Evolutionary conservation across 2,113 vertebrate genomes (phyloP), one percentile per base, ranked within the genome.

Genomic region (Labeo rohita): DNA sequence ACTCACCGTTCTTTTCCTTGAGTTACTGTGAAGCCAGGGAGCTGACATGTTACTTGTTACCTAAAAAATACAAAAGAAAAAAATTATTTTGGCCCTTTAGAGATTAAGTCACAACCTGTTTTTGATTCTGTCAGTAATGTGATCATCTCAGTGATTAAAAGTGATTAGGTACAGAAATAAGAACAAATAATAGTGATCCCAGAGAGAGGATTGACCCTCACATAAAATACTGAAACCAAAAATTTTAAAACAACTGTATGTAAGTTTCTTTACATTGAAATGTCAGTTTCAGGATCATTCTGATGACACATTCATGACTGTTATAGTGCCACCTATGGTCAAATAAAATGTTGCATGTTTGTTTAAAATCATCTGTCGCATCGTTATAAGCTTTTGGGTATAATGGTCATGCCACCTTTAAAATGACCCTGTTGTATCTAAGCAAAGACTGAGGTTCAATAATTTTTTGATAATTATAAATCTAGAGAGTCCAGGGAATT

Each of bases 1-100:
- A 96, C 97, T 98, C 93, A 99, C 98, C 93, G 98, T 97, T 97
- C 98, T 96, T 94, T 99, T 99, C 85, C 98, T 96, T 91, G 97
- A 98, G 95, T 97, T 98, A 91, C 96, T 97, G 89, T 96, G 95
- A 93, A 98, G 95, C 97, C 98, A 99, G 93, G 97, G 97, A 93
- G 97, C 96, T 88, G 96, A 95, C 91, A 96, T 94, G 93, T 95
- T 95, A 92, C 96, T 94, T 94, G 96, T 96, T 94, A 96, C 96
- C 98, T 99, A 93, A 78, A 43, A 16, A 83, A 88, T 3, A 88
- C 16, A 81, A 23, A 11, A 8, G 16, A 21, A 70, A 43, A 8
- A 70, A 16, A 3, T 16, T 39, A 6, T 39, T 8, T 6, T 8
- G 13, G 65, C 34, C 8, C 34, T 70, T 39, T 15, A 18, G 34